Percentiles rank a stretch among this genome's conserved stretches.
phyloP scores from a whole-genome alignment of 1,140 invertebrate genomes.

The Achatina immaculata region DNA sequence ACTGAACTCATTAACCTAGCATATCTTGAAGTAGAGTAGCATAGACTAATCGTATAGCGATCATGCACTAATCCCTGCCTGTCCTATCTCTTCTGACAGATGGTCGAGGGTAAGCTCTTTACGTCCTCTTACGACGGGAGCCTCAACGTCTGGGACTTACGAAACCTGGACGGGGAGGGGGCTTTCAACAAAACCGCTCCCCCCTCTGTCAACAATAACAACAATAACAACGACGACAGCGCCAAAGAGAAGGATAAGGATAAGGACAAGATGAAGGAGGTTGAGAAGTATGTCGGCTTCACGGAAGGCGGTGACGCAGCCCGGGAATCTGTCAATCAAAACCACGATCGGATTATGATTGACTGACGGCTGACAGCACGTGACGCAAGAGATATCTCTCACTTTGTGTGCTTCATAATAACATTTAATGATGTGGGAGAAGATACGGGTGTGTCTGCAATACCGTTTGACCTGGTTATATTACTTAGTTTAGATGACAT shows the following conservation, averaged over 20 bases:
- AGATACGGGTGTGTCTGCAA: no score
- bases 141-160: conserved; percentile 70
- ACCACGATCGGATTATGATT: conserved; percentile 25
- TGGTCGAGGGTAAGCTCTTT: conserved; percentile 69
- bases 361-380: conserved; percentile 23
- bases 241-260: conserved; percentile 52
- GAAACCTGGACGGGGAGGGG: conserved; percentile 44
- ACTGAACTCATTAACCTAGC: no score
- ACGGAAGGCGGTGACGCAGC: conserved; percentile 4
- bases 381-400: no score
- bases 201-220: conserved; percentile 22
- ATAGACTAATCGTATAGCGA: no score
- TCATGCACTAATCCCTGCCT: no score
- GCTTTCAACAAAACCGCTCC: background rate
- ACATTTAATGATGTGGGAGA: no score
- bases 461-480: no score
- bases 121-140: conserved; percentile 71
- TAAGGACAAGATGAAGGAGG: conserved; percentile 52
- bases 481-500: no score
- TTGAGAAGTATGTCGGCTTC: conserved; percentile 50
- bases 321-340: background rate
- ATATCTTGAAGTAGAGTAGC: no score
- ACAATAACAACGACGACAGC: conserved; percentile 19
- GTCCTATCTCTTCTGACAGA: no score
- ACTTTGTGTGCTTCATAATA: no score